A percentile compares a stretch with the other conserved stretches of the same genome.
phyloP scores from a whole-genome alignment of 2,888 invertebrate genomes.

The Nematopogon swammerdamellus region DNA sequence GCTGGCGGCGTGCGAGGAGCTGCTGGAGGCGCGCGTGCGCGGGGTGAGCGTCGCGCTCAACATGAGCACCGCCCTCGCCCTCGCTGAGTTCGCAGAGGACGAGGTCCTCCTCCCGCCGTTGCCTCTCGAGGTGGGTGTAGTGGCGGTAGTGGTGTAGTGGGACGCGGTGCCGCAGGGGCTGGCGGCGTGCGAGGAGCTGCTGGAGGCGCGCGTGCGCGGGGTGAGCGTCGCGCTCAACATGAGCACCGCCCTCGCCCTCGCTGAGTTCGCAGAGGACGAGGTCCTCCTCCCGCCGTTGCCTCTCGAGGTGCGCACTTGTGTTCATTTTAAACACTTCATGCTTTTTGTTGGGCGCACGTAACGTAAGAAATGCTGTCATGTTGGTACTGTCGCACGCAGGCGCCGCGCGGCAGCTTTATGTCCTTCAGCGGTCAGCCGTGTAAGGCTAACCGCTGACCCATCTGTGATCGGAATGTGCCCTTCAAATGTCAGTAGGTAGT shows the following conservation, averaged over 20 bases:
- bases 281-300: constrained; percentile 77
- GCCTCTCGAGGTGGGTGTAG: constrained; percentile 75
- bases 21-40: constrained; percentile 61
- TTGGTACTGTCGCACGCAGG: no score
- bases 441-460: no score
- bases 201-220: constrained; percentile 65
- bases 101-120: constrained; percentile 78
- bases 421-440: no score
- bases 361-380: no score
- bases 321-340: no score
- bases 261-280: constrained; percentile 87
- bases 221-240: constrained; percentile 68
- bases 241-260: constrained; percentile 78
- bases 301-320: no score
- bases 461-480: no score
- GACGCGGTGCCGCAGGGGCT: no score
- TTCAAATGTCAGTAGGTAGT: no score
- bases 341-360: no score
- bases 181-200: constrained; percentile 41
- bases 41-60: constrained; percentile 68
- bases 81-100: constrained; percentile 84
- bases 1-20: constrained; percentile 37
- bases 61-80: constrained; percentile 78
- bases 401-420: no score
- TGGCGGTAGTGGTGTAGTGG: no score